Conservation (phyloP, 2,888 invertebrate genomes). For the Melieria omissa region DNA sequence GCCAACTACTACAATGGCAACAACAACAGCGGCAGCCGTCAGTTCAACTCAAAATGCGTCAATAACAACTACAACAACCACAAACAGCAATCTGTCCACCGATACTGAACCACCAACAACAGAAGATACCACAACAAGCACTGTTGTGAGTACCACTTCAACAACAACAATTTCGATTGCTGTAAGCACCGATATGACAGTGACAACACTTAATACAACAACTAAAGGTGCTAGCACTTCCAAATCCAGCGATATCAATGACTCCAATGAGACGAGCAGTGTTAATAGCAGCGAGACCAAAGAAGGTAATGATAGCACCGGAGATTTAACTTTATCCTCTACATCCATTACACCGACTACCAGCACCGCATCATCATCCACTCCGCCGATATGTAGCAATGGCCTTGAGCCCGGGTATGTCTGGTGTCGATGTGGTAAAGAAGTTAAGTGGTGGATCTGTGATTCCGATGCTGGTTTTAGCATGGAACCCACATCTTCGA, state of each 20-base stretch:
- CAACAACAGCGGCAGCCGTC: neutral
- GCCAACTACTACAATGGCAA: neutral
- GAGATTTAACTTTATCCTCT: neutral
- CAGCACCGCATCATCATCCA: neutral
- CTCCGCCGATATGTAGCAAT: neutral
- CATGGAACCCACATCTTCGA: constrained; percentile 11
- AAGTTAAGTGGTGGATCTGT: neutral
- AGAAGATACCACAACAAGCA: neutral
- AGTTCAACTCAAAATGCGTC: neutral
- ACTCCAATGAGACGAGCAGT: neutral
- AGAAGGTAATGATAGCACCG: neutral
- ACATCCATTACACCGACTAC: neutral
- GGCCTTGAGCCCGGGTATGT: neutral
- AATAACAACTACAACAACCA: neutral
- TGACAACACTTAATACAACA: neutral
- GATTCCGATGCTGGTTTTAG: constrained; percentile 27
- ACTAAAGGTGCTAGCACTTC: neutral
- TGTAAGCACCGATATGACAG: neutral
- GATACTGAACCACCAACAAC: neutral
- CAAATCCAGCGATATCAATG: neutral
- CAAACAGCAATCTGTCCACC: neutral
- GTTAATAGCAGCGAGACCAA: neutral
- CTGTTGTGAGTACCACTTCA: too few relatives aligned
- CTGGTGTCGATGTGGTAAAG: too few relatives aligned
- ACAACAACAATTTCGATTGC: neutral